Evolutionary conservation across 2,113 vertebrate genomes (phyloP), one percentile per base, ranked within the genome.

Genomic region (Anoplopoma fimbria): DNA sequence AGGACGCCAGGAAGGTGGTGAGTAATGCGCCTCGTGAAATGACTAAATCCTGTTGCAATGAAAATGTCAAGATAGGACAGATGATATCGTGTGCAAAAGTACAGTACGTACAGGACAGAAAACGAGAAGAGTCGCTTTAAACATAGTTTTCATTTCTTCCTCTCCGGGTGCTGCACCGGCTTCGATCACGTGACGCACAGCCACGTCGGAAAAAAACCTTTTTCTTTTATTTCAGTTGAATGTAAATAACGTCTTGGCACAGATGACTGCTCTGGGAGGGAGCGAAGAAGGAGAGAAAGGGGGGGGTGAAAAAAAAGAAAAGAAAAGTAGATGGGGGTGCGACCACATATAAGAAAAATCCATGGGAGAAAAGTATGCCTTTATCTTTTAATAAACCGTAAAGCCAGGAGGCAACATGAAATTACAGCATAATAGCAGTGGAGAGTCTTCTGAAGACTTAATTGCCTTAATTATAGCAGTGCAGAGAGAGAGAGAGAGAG

Each of bases 381-480:
- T 95, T 95, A 95, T 95, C 94, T 95, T 95, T 94, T 95, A 95
- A 95, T 95, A 95, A 95, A 94, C 91, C 85, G 83, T 94, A 90
- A 93, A 94, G 93, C 93, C 93, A 94, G 94, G 92, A 95, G 95
- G 94, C 94, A 94, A 95, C 91, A 93, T 95, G 93, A 93, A 96
- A 95, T 95, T 94, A 94, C 91, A 85, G 87, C 85, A 91, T 94
- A 95, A 94, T 93, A 82, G 94, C 89, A 93, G 92, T 91, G 89
- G 87, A 93, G 90, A 91, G 87, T 93, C 93, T 92, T 95, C 93
- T 94, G 94, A 95, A 94, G 92, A 93, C 87, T 94, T 95, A 94
- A 96, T 96, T 94, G 91, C 93, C 93, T 95, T 95, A 95, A 96
- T 96, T 95, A 96, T 93, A 95, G 93, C 86, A 74, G 85, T 85